These are phyloP conservation scores for Ptilonorhynchus violaceus DNA, from an alignment of 2,113 vertebrate genomes.

Conservation along the genomic window DNA sequence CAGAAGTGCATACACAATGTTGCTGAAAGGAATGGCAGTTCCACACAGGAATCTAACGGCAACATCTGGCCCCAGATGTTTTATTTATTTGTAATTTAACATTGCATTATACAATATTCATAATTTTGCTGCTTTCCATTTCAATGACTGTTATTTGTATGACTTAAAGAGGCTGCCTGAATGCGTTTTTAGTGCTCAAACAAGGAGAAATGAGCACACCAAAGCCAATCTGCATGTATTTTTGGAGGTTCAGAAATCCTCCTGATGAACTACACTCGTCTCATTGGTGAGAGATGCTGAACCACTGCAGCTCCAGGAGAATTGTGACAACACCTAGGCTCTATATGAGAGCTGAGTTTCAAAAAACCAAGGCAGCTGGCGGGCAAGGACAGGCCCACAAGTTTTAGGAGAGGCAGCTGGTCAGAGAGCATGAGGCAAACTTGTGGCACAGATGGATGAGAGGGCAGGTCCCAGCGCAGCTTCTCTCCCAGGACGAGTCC, in stretches of 20 bases:
- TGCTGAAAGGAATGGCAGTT: conserved; percentile 19
- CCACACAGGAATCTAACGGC: background rate
- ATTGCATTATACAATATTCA: conserved; percentile 56
- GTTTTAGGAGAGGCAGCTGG: background rate
- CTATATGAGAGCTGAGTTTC: background rate
- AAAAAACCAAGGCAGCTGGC: background rate
- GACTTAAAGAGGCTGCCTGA: conserved; percentile 34
- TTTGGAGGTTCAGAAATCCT: conserved; percentile 19
- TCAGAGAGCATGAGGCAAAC: background rate
- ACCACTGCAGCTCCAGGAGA: background rate
- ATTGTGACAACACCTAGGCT: background rate
- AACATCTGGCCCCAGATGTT: conserved; percentile 64
- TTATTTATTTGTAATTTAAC: conserved; percentile 57
- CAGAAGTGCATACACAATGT: background rate
- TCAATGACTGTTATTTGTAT: conserved; percentile 55
- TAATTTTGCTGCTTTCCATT: conserved; percentile 58
- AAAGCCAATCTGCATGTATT: background rate
- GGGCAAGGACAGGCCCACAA: background rate
- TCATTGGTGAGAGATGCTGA: background rate
- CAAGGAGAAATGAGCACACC: background rate
- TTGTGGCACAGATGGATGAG: fast-evolving
- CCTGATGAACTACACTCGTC: background rate
- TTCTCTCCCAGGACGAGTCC: fast-evolving
- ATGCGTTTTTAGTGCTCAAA: background rate
- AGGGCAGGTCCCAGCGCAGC: background rate